Evolutionary conservation across 2,888 invertebrate species (phyloP).

Genomic region (Coenonympha glycerion): DNA sequence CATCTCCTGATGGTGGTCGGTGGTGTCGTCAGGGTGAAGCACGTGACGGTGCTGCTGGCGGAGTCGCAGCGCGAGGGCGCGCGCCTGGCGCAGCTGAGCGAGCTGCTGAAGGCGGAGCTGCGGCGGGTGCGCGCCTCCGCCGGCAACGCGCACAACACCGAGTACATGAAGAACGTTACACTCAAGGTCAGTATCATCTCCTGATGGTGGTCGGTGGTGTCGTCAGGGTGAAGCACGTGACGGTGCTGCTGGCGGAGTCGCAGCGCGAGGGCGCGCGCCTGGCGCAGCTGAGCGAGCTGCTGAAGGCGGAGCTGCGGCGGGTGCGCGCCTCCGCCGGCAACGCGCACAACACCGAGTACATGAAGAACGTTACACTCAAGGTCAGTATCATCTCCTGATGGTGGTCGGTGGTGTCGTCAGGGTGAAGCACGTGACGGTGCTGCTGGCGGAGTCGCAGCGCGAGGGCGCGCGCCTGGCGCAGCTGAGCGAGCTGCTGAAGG

Average conservation of each 20-base stretch:
- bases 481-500: constrained; percentile 90
- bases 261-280: constrained; percentile 93
- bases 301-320: constrained; percentile 94
- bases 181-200: constrained; percentile 89
- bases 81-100: constrained; percentile 88
- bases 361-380: constrained; percentile 96
- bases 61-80: constrained; percentile 94
- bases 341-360: constrained; percentile 94
- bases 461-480: constrained; percentile 91
- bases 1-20: too few species aligned
- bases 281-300: constrained; percentile 88
- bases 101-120: constrained; percentile 93
- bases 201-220: too few species aligned
- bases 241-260: constrained; percentile 84
- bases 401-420: too few species aligned
- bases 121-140: constrained; percentile 77
- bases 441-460: constrained; percentile 90
- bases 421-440: constrained; percentile 78
- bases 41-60: constrained; percentile 81
- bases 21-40: constrained; percentile 71
- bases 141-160: constrained; percentile 90
- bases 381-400: too few species aligned
- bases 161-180: constrained; percentile 96
- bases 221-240: constrained; percentile 76
- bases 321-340: constrained; percentile 75